A percentile compares a stretch with the other conserved stretches of the same genome.
Evolutionary conservation across 53 echinoderm and acorn worm genomes (phyloP).

Genomic region (Luidia sarsii): DNA sequence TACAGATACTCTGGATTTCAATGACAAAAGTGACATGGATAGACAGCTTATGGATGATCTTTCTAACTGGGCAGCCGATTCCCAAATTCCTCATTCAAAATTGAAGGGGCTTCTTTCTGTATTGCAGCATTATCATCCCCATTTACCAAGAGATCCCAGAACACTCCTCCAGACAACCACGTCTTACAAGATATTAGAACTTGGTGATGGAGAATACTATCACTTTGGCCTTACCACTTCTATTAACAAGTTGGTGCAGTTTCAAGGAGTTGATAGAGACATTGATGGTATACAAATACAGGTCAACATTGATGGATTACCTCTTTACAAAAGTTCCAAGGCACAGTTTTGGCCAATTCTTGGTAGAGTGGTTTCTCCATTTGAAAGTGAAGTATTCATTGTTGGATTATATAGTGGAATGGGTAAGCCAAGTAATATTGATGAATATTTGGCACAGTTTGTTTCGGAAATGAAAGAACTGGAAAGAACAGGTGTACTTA

Average conservation of each 20-base stretch:
- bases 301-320: slow-evolving; percentile 67
- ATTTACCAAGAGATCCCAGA: slow-evolving; percentile 44
- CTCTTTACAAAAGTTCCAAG: slow-evolving; percentile 49
- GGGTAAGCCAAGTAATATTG: slow-evolving; percentile 33
- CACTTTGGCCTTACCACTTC: slow-evolving; percentile 44
- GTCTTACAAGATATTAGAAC: background rate
- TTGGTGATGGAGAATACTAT: slow-evolving; percentile 45
- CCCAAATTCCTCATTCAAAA: slow-evolving; percentile 18
- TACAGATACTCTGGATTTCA: background rate
- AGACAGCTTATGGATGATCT: background rate
- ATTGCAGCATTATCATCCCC: slow-evolving; percentile 15
- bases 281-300: slow-evolving; percentile 1
- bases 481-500: slow-evolving; percentile 8
- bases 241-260: background rate
- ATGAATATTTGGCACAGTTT: slow-evolving; percentile 16
- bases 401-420: slow-evolving; percentile 56
- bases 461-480: slow-evolving; percentile 17
- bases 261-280: background rate
- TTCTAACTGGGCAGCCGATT: slow-evolving; percentile 11
- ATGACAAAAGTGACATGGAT: background rate
- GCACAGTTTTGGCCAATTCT: slow-evolving; percentile 59
- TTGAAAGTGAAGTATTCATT: slow-evolving; percentile 34
- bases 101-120: slow-evolving; percentile 19
- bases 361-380: slow-evolving; percentile 19
- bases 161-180: slow-evolving; percentile 31